These are phyloP conservation scores for Thomomys bottae DNA, from an alignment of 2,113 vertebrate genomes.

Conservation along the genomic window DNA sequence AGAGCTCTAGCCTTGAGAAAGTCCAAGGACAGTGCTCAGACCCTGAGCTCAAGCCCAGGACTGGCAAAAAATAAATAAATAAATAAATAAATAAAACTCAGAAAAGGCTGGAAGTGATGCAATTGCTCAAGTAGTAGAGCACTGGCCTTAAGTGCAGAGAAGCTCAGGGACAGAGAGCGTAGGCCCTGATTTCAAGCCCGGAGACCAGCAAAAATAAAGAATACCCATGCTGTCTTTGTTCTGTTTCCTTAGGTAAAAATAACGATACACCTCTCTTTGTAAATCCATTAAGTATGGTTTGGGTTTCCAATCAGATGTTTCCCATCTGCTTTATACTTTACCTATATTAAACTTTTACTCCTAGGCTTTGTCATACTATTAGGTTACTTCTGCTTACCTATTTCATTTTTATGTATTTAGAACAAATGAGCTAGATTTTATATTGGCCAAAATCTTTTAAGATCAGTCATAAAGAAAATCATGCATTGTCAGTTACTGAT, in stretches of 20 bases:
- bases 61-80: too few species aligned
- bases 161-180: too few species aligned
- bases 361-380: neutral
- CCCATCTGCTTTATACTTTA: neutral
- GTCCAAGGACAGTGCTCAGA: too few species aligned
- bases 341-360: neutral
- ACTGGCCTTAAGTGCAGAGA: too few species aligned
- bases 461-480: slow-evolving; percentile 31
- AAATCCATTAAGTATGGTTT: neutral
- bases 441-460: neutral
- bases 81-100: too few species aligned
- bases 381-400: neutral
- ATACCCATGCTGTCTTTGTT: neutral
- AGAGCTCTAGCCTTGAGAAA: too few species aligned
- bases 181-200: too few species aligned
- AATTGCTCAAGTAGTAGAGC: too few species aligned
- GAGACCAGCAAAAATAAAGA: too few species aligned
- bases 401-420: neutral
- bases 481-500: neutral
- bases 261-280: neutral
- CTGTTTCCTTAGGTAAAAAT: neutral
- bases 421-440: neutral
- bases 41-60: too few species aligned
- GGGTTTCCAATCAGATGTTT: neutral
- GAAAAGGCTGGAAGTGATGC: too few species aligned